Evolutionary conservation across 2,888 invertebrate species (phyloP).

Genomic region (Temnothorax rugatulus): DNA sequence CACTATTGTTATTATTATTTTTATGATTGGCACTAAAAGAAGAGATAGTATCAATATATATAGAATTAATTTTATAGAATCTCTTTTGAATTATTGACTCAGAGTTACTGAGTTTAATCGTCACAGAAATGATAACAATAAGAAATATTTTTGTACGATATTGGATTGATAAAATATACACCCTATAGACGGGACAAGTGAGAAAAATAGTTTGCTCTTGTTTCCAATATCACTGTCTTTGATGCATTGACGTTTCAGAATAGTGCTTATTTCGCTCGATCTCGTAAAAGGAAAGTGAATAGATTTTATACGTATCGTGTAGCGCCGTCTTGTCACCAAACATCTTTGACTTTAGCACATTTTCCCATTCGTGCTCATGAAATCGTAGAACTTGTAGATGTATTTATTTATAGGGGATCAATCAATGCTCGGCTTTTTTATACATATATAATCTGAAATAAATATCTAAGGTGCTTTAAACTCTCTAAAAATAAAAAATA

Average conservation of each 20-base stretch:
- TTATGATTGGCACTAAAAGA: neutral
- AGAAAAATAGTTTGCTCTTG: slow-evolving; percentile 62
- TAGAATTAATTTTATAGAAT: neutral
- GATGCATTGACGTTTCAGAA: slow-evolving; percentile 70
- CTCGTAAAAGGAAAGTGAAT: slow-evolving; percentile 76
- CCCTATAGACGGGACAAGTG: slow-evolving; percentile 19
- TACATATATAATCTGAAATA: neutral
- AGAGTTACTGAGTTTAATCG: neutral
- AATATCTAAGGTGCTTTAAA: neutral
- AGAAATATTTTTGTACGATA: neutral
- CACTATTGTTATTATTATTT: neutral
- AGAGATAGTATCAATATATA: neutral
- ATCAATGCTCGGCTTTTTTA: neutral
- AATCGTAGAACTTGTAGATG: neutral
- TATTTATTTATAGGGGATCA: neutral
- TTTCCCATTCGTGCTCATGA: slow-evolving; percentile 31
- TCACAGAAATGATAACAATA: neutral
- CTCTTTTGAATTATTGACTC: neutral
- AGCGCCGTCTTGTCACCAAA: neutral
- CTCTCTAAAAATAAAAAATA: neutral
- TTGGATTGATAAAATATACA: neutral
- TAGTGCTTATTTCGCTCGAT: slow-evolving; percentile 73
- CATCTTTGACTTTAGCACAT: slow-evolving; percentile 57
- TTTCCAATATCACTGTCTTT: slow-evolving; percentile 76
- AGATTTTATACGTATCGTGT: slow-evolving; percentile 72